phyloP scores from a whole-genome alignment of 1,140 invertebrate species.

The Cyclina sinensis region DNA sequence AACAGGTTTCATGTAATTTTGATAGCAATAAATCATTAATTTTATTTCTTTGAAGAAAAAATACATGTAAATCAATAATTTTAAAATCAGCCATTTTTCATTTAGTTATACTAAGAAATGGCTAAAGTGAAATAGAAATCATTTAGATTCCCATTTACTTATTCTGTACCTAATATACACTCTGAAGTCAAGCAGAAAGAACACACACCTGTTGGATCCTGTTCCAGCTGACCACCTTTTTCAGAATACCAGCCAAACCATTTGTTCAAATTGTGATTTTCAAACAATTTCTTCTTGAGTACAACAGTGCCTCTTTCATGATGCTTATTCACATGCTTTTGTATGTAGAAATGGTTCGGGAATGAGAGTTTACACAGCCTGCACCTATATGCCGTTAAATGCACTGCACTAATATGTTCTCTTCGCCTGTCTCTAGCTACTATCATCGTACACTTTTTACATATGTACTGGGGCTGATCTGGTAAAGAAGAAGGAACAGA shows the following conservation, averaged over 20 bases:
- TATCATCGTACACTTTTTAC: background rate
- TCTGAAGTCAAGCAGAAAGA: no score
- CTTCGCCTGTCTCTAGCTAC: background rate
- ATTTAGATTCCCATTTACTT: no score
- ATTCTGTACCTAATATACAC: no score
- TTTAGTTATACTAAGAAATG: no score
- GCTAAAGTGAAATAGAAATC: no score
- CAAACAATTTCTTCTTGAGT: background rate
- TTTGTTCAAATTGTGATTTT: background rate
- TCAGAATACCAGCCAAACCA: conserved; percentile 2
- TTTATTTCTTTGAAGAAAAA: no score
- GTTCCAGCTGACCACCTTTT: background rate
- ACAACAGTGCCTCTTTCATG: background rate
- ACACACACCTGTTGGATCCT: background rate
- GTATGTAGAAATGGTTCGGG: background rate
- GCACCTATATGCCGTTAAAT: background rate
- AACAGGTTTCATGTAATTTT: no score
- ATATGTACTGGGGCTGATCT: background rate
- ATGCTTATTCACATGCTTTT: background rate
- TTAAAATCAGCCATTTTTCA: no score
- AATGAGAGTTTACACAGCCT: background rate
- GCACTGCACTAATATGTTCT: background rate
- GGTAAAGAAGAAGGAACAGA: background rate
- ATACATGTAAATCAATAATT: no score
- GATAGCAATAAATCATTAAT: no score